Conservation (phyloP, 2,888 invertebrate species). For the Syritta pipiens region DNA sequence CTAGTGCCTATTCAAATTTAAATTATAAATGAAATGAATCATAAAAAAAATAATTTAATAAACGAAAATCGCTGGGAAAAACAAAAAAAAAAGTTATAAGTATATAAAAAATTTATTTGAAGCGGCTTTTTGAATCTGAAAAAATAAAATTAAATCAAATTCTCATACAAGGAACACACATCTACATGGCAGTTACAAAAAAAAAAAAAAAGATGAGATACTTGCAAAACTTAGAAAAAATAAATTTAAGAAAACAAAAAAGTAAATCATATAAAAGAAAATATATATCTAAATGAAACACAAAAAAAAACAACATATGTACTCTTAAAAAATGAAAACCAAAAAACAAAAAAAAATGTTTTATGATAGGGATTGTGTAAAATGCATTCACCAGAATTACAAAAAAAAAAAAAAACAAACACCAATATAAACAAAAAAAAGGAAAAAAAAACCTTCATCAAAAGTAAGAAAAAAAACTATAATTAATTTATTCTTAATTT, state of each 20-base stretch:
- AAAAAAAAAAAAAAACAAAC: constrained; percentile 5
- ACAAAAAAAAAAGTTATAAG: too few relatives aligned
- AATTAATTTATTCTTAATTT: constrained; percentile 28
- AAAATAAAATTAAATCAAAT: not conserved
- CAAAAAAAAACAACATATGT: not conserved
- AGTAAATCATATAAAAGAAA: not conserved
- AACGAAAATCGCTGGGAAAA: constrained; percentile 8
- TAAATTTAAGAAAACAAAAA: not conserved
- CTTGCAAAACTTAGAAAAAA: not conserved
- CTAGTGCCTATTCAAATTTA: constrained; percentile 67
- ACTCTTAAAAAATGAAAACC: constrained; percentile 1
- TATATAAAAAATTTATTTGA: constrained; percentile 28
- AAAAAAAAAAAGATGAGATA: not conserved
- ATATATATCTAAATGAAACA: not conserved
- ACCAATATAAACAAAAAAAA: constrained; percentile 8
- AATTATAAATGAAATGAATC: constrained; percentile 42
- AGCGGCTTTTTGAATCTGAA: constrained; percentile 31
- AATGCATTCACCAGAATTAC: constrained; percentile 33
- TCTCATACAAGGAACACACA: not conserved
- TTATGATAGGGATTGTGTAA: constrained; percentile 26
- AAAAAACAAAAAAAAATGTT: not conserved
- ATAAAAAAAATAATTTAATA: not conserved
- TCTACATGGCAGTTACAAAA: not conserved
- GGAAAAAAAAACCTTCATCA: not conserved
- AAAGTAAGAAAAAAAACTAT: not conserved